Evolutionary conservation across 2,113 vertebrate species (phyloP), one percentile per base, ranked within the genome.

Genomic region (Sterna hirundo): DNA sequence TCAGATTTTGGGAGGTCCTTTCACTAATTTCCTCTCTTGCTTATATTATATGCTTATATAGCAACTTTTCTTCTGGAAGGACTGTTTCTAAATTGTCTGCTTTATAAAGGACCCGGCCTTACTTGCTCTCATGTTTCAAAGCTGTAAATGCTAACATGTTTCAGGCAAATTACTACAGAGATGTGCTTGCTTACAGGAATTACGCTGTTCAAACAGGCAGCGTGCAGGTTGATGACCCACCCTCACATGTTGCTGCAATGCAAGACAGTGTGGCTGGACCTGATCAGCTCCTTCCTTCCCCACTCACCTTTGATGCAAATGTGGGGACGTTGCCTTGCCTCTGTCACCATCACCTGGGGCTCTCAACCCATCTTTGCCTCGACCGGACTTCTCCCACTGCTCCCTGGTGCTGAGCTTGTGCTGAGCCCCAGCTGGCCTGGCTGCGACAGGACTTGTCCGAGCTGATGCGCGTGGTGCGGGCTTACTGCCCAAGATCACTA

Each of bases 401-500:
- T 58, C n/a, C 13, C 10, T 36, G 49, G 29, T 58, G 26, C 70
- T 60, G 44, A 69, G 40, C 19, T 29, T 18, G 23, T 4, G 4
- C 60, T 61, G 40, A 52, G n/a, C 19, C 44, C 46, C 32, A n/a
- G 15, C 38, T 1, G 5, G 9, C 12, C 61, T 49, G 34, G 40
- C 36, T 70, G 62, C 0, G 0, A 22, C 44, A 46, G 29, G 54
- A 18, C 15, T 77, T 1, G 0, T 55, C 30, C 0, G 1, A 44
- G 42, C 27, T 80, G 47, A 15, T 44, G 36, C 10, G 22, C 6
- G 21, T 2, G 1, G 15, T 16, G 26, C 17, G 49, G 42, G 70
- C 19, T 62, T 57, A 15, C 61, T 38, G 49, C 60, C 42, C 5
- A 20, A 26, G 46, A 32, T 26, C 21, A 21, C 20, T 40, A 2